phyloP scores from a whole-genome alignment of 53 echinoderm and acorn worm genomes.

The Echinometra lucunter region DNA sequence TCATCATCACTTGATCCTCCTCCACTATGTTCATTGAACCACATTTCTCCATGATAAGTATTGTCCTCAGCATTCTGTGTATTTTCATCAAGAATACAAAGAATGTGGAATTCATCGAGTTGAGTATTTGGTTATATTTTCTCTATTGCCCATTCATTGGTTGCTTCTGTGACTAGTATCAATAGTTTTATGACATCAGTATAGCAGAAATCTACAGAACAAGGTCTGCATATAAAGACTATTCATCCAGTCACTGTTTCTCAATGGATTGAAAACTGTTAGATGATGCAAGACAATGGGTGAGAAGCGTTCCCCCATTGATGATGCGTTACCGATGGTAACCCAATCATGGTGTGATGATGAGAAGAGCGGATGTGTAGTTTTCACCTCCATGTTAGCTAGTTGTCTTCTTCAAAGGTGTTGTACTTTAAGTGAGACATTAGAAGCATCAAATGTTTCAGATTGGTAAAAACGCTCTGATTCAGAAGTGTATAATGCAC shows the following conservation, averaged over 20 bases:
- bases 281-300: conserved; percentile 45
- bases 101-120: no score
- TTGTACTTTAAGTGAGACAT: background rate
- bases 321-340: conserved; percentile 55
- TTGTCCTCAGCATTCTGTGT: no score
- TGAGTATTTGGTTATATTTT: background rate
- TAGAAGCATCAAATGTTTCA: background rate
- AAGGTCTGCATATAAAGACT: background rate
- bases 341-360: conserved; percentile 52
- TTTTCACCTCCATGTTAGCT: background rate
- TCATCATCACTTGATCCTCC: background rate
- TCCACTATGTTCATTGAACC: no score
- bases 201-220: background rate
- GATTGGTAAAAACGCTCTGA: background rate
- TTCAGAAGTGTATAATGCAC: background rate
- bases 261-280: conserved; percentile 36
- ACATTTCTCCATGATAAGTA: no score
- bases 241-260: conserved; percentile 1
- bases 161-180: background rate
- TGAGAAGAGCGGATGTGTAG: conserved; percentile 17
- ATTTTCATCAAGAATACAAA: no score
- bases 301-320: conserved; percentile 11
- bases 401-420: background rate
- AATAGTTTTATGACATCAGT: background rate
- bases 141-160: background rate